A percentile compares a stretch with the other conserved stretches of the same genome.
Evolutionary conservation across 2,113 vertebrate genomes (phyloP).

Genomic region (Climacteris rufus): DNA sequence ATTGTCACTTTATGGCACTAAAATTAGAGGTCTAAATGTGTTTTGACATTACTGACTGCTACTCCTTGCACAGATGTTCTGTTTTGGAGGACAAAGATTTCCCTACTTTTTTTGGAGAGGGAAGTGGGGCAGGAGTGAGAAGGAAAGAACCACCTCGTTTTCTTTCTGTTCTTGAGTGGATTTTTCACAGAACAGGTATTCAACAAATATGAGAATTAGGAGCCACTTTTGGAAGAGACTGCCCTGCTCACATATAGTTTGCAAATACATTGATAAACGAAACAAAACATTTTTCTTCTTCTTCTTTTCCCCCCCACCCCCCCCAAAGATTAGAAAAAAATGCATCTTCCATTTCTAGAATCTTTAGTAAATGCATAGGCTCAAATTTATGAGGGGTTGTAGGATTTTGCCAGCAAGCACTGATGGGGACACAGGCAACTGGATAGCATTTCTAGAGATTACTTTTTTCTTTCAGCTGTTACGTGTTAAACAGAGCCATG

Average conservation of each 20-base stretch:
- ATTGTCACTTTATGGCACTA: neutral
- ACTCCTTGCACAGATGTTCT: neutral
- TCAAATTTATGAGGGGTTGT: neutral
- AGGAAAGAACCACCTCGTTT: neutral
- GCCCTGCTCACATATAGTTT: neutral
- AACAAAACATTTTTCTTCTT: neutral
- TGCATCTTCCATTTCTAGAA: neutral
- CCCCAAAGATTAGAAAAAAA: neutral
- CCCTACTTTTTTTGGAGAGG: neutral
- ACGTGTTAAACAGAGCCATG: neutral
- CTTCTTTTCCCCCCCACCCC: neutral
- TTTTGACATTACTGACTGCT: neutral
- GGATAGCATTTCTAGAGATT: neutral
- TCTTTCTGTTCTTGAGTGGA: neutral
- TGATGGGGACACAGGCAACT: neutral
- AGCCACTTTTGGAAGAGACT: neutral
- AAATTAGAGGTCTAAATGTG: neutral
- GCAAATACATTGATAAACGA: neutral
- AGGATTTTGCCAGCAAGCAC: neutral
- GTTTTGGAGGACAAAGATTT: neutral
- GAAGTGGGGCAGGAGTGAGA: fast-evolving
- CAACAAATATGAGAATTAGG: neutral
- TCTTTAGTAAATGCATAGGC: neutral
- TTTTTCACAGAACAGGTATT: neutral
- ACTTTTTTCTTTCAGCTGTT: neutral